Base-by-base conservation (phyloP, 1,140 invertebrate genomes). In the Drosophila albomicans region DNA sequence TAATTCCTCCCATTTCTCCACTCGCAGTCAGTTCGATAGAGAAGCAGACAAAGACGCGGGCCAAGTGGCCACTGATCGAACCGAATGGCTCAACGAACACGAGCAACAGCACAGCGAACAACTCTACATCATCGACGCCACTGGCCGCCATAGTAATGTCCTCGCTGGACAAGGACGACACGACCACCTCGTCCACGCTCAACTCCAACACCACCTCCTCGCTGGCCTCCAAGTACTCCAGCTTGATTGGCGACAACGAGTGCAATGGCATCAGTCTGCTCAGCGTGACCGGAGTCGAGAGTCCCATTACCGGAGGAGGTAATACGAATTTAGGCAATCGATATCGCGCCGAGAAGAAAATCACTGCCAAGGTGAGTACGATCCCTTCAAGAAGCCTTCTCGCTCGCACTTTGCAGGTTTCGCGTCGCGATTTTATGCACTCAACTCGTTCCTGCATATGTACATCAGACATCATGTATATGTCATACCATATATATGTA, bases 311-410 rank as follows among this genome's bases (percentile, higher is more conserved):
- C 25, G 81, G 75, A 48, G 81, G 75, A 48, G 79, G 81, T 45
- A 75, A 79, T 10, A 78, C 80, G 71, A 91, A 84, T 73, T 77
- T 92, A 48, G 82, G 77, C 57, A 92, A 92, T 79, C 92, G 92
- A 28, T 92, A 89, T 78, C 81, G 92, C 11, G 76, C 92, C 20
- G 92, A 92, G 77, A 92, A 92, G 87, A 92, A 92, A 92, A 91
- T 88, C 90, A 92, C 91, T 92, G 91, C 91, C 89, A 92, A 92
- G 91, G 91, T 92, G 62, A 91, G 86, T 16, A 15, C 7, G 4
- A 11, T 11, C 28, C 15, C 30, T 3, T 6, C 15, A 6, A 3
- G 2, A 13, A 16, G 1, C 6, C 1, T 5, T 25, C 38, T 52
- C 20, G 28, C 15, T 32, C n/a, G 43, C 73, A 54, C 30, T 71